Evolutionary conservation across 2,888 invertebrate genomes (phyloP), one percentile per base, ranked within the genome.

Genomic region (Hypolimnas misippus): DNA sequence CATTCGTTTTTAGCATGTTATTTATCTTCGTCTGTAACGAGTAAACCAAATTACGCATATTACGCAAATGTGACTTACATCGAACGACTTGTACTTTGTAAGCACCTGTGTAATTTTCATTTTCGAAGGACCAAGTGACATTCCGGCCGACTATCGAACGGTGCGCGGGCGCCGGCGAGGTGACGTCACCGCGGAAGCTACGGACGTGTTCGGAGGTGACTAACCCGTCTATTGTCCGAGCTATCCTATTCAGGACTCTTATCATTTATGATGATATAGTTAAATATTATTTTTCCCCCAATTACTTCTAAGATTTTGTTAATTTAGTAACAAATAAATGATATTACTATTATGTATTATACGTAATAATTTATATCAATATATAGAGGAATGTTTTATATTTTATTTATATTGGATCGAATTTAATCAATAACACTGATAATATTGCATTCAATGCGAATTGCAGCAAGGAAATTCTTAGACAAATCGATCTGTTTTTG

Each of bases 101-200:
- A 50, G 21, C 21, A 31, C 21, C 52, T 38, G 19, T 33, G 6
- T 53, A 21, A 17, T 25, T 42, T 25, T 50, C 57, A 57, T 14
- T 38, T 33, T 42, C 33, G 6, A 38, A 49, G 54, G 46, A 54
- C 53, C 44, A 54, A 29, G 25, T 25, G 38, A 35, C 60, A 60
- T 60, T 60, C 60, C 60, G 25, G 31, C 31, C 8, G 25, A 40
- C 54, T 46, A 62, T 51, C 46, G 42, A 59, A 56, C 33, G 56
- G 49, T 62, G 58, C 60, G 65, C 65, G 62, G 57, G 67, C 63
- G 67, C 56, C 67, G 63, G 69, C 65, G 55, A 66, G 66, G 61
- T 69, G 85, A 87, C 88, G 89, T 86, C 85, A 89, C 77, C 82
- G 76, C 89, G 89, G 89, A 89, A 87, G 86, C 83, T 72, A 73